phyloP scores from a whole-genome alignment of 2,888 invertebrate species.

The Amiota communis region DNA sequence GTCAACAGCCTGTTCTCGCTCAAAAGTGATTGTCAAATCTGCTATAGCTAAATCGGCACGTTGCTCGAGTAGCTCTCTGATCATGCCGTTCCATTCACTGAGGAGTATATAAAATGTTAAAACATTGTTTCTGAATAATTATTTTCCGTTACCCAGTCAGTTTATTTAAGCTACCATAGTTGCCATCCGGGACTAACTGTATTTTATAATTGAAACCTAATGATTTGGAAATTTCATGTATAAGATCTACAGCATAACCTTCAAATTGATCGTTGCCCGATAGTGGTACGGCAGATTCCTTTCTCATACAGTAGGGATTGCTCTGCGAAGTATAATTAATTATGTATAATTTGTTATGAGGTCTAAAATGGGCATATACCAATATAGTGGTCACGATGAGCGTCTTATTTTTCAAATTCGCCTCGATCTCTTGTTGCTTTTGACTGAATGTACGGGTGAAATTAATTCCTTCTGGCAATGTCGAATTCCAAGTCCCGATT shows the following conservation, averaged over 20 bases:
- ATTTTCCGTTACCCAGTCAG: constrained; percentile 75
- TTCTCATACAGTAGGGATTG: constrained; percentile 96
- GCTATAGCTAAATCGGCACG: constrained; percentile 97
- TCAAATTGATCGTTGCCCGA: constrained; percentile 94
- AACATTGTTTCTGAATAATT: neutral
- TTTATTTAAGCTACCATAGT: constrained; percentile 87
- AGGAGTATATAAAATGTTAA: neutral
- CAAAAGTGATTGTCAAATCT: constrained; percentile 97
- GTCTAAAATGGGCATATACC: constrained; percentile 76
- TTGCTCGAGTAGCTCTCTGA: constrained; percentile 88
- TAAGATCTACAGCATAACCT: constrained; percentile 95
- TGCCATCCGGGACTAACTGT: constrained; percentile 87
- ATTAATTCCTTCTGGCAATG: constrained; percentile 83
- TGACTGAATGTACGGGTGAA: constrained; percentile 90
- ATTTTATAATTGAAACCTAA: constrained; percentile 92
- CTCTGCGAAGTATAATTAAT: constrained; percentile 77
- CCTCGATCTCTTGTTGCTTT: constrained; percentile 89
- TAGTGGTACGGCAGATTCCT: constrained; percentile 87
- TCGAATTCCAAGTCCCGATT: constrained; percentile 91
- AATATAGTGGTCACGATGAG: constrained; percentile 92
- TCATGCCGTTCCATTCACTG: constrained; percentile 94
- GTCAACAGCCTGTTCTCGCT: constrained; percentile 93
- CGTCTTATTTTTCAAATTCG: constrained; percentile 92
- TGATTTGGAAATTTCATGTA: constrained; percentile 91
- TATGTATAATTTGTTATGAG: neutral